phyloP scores from a whole-genome alignment of 2,113 vertebrate genomes.

The Oxygymnocypris stewartii region DNA sequence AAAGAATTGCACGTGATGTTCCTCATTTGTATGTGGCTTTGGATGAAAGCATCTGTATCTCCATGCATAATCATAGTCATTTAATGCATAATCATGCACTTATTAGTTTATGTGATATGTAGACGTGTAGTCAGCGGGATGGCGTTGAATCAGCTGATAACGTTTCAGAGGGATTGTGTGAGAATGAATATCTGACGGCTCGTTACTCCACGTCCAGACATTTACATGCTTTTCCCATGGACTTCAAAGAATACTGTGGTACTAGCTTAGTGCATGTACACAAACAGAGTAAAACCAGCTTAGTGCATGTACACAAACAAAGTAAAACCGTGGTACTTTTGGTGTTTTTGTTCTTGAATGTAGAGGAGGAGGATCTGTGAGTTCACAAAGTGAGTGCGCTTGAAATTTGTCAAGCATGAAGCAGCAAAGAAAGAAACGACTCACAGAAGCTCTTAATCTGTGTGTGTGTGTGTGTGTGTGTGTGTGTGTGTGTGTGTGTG shows the following conservation, averaged over 20 bases:
- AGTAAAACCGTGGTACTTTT: not conserved
- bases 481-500: constrained; percentile 5
- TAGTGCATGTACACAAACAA: not conserved
- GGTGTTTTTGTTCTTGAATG: not conserved
- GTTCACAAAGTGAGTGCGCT: not conserved
- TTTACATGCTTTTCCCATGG: not conserved
- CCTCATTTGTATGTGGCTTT: too few species aligned
- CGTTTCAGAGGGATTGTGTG: too few species aligned
- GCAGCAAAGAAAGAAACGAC: not conserved
- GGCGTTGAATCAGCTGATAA: too few species aligned
- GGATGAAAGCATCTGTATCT: too few species aligned
- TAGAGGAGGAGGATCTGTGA: not conserved
- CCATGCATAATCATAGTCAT: too few species aligned
- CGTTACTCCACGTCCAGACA: not conserved
- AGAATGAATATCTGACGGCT: not conserved
- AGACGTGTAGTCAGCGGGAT: too few species aligned
- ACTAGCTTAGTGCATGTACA: not conserved
- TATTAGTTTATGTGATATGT: too few species aligned
- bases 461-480: not conserved
- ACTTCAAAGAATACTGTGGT: not conserved
- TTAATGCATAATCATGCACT: too few species aligned
- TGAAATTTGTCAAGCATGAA: not conserved
- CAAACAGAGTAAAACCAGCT: not conserved
- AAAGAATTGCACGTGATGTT: too few species aligned
- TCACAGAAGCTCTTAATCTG: not conserved